Evolutionary conservation across 2,113 vertebrate species (phyloP).

Genomic region (Polypterus bichir): DNA sequence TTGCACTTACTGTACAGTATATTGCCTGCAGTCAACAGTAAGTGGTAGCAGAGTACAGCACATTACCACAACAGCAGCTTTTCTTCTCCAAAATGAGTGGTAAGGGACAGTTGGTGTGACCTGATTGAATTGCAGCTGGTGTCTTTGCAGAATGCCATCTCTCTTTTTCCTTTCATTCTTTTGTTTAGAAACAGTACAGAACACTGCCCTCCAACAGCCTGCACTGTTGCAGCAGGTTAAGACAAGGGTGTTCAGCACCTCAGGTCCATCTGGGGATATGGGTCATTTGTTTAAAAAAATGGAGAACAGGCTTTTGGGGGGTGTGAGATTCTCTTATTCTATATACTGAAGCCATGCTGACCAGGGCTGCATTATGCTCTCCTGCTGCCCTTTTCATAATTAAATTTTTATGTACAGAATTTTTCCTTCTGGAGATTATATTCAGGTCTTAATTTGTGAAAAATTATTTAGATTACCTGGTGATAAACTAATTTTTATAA

Average conservation of each 20-base stretch:
- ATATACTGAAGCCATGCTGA: background rate
- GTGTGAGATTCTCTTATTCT: slow-evolving; percentile 1
- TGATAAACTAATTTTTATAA: no score
- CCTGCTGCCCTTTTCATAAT: background rate
- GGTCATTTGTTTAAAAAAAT: background rate
- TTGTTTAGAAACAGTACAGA: background rate
- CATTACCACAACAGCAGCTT: no score
- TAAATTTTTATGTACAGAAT: background rate
- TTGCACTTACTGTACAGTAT: no score
- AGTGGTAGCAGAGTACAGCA: no score
- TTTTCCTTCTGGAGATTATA: slow-evolving; percentile 4
- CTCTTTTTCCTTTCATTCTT: background rate
- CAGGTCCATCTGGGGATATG: background rate
- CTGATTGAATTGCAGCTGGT: background rate
- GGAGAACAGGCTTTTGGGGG: background rate
- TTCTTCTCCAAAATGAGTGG: background rate
- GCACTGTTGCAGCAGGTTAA: background rate
- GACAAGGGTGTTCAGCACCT: background rate
- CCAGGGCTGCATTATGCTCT: background rate
- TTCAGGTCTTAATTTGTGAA: no score
- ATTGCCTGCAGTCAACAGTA: no score
- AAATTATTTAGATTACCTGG: no score
- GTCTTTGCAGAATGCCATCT: slow-evolving; percentile 6
- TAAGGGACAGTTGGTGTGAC: background rate
- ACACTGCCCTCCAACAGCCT: background rate